A percentile compares a stretch with the other conserved stretches of the same genome.
phyloP scores from a whole-genome alignment of 1,140 invertebrate species.

The Melipona quadrifasciata region DNA sequence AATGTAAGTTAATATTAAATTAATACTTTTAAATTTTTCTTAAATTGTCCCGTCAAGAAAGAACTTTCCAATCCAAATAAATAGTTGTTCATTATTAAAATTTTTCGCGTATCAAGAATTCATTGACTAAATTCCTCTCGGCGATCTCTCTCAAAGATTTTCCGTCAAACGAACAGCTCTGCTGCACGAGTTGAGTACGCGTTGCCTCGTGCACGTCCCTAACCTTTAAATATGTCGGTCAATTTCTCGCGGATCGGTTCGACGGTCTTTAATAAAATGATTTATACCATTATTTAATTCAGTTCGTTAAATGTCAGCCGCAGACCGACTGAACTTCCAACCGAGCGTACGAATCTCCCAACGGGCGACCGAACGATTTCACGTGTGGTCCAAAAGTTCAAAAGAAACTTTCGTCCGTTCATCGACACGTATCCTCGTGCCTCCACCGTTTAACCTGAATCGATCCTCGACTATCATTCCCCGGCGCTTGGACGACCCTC shows the following conservation, averaged over 20 bases:
- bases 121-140: not conserved
- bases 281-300: conserved; percentile 60
- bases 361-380: not conserved
- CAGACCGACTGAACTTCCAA: conserved; percentile 28
- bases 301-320: conserved; percentile 31
- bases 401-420: conserved; percentile 5
- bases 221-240: conserved; percentile 37
- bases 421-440: not conserved
- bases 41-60: not conserved
- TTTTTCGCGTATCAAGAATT: not conserved
- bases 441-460: not conserved
- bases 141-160: not conserved
- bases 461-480: conserved; percentile 24
- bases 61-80: not conserved
- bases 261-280: conserved; percentile 50
- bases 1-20: not conserved
- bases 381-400: conserved; percentile 6
- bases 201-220: not conserved
- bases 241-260: conserved; percentile 30
- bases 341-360: not conserved
- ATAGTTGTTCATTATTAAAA: not conserved
- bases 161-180: not conserved
- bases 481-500: not conserved
- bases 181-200: not conserved
- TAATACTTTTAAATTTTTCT: not conserved